Conservation (phyloP, 2,113 vertebrate genomes). For the Clupea harengus region DNA sequence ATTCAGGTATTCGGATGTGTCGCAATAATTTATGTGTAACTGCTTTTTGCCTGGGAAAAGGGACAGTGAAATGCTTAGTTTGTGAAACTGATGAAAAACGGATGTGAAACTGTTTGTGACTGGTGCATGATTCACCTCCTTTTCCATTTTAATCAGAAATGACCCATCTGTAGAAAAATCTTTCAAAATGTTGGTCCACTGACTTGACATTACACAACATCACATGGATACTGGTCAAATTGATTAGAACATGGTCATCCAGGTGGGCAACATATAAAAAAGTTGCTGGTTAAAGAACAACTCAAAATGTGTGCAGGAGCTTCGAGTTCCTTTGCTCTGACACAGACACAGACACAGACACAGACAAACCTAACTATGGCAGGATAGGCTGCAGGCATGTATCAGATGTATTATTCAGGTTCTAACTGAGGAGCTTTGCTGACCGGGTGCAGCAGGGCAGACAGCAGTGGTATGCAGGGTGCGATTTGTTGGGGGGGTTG, state of each 20-base stretch:
- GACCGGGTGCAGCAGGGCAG: background rate
- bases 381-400: background rate
- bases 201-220: background rate
- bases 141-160: background rate
- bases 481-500: no score
- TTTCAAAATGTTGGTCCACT: background rate
- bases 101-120: background rate
- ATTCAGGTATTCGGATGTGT: background rate
- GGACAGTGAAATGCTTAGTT: conserved; percentile 8
- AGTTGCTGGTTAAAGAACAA: background rate
- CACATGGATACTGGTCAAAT: background rate
- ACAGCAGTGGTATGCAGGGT: background rate
- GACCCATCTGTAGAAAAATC: background rate
- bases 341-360: background rate
- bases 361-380: no score
- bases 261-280: background rate
- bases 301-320: background rate
- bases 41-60: background rate
- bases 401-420: background rate
- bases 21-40: background rate
- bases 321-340: background rate
- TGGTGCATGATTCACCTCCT: background rate
- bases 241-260: background rate
- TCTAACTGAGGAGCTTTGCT: background rate
- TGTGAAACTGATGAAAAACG: background rate